Conservation (phyloP, 2,797 vertebrate species). For the Hephaestus fuliginosus region DNA sequence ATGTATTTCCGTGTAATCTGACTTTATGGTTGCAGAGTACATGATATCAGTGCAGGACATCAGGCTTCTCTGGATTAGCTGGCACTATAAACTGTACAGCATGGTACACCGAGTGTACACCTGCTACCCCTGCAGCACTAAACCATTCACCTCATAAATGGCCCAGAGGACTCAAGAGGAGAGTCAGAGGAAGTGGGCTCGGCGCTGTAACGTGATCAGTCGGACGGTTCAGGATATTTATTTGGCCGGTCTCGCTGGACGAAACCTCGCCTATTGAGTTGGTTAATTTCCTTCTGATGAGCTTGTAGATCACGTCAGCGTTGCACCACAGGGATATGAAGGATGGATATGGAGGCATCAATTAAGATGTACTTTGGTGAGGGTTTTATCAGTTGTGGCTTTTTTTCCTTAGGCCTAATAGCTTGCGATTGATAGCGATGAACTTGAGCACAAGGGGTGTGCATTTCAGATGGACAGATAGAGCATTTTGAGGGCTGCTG, state of each 20-base stretch:
- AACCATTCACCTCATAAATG: conserved; percentile 38
- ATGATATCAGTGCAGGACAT: not conserved
- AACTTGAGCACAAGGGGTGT: conserved; percentile 66
- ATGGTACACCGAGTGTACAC: not conserved
- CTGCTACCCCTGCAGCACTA: conserved; percentile 23
- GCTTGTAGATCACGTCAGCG: conserved; percentile 71
- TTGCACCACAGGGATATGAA: conserved; percentile 59
- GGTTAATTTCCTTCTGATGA: conserved; percentile 78
- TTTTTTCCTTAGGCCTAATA: conserved; percentile 62
- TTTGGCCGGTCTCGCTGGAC: conserved; percentile 55
- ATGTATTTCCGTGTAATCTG: not conserved
- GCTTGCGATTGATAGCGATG: conserved; percentile 75
- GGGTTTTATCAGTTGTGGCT: conserved; percentile 70
- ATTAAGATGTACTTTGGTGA: conserved; percentile 74
- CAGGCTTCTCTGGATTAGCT: not conserved
- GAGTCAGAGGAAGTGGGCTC: conserved; percentile 40
- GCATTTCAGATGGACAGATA: conserved; percentile 73
- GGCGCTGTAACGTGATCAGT: conserved; percentile 54
- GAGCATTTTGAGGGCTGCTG: conserved; percentile 67
- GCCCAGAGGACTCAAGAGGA: conserved; percentile 42
- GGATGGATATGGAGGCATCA: conserved; percentile 69
- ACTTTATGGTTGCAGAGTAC: not conserved
- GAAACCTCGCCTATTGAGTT: conserved; percentile 57
- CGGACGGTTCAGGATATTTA: conserved; percentile 54
- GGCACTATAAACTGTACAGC: not conserved